Conservation (phyloP, 2,888 invertebrate genomes). For the Lymantria dispar region DNA sequence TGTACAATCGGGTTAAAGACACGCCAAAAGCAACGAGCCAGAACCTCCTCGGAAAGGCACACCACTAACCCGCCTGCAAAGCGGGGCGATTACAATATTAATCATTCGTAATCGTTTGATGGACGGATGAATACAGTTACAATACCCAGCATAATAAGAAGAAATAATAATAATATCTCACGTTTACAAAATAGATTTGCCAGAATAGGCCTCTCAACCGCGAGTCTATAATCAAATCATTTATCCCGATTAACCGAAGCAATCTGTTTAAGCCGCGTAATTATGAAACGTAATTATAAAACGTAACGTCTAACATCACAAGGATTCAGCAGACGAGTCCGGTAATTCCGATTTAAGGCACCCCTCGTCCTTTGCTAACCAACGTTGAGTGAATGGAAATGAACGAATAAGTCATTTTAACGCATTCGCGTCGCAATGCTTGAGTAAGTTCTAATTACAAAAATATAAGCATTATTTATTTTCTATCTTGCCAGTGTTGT, state of each 20-base stretch:
- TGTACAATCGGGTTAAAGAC: no score
- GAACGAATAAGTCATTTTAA: slow-evolving; percentile 61
- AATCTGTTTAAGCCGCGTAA: slow-evolving; percentile 65
- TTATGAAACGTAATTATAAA: slow-evolving; percentile 58
- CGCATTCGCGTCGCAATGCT: slow-evolving; percentile 42
- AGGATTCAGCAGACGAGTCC: slow-evolving; percentile 49
- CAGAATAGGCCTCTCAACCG: slow-evolving; percentile 23
- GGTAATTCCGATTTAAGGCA: slow-evolving; percentile 59
- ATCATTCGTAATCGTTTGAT: no score
- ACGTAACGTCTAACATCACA: slow-evolving; percentile 47
- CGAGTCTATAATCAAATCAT: slow-evolving; percentile 45
- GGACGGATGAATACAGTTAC: no score
- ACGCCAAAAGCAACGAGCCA: no score
- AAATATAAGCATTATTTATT: slow-evolving; percentile 20
- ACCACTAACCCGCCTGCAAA: no score
- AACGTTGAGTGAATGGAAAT: slow-evolving; percentile 53
- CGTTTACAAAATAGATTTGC: background rate
- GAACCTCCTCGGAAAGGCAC: no score
- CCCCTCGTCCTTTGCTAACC: slow-evolving; percentile 40
- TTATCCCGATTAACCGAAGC: slow-evolving; percentile 51
- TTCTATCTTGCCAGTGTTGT: no score
- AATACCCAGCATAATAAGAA: no score
- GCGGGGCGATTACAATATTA: no score
- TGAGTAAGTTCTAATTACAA: slow-evolving; percentile 46
- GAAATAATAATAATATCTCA: no score